Base-by-base conservation (phyloP, 2,113 vertebrate genomes). In the Lophura nycthemera region DNA sequence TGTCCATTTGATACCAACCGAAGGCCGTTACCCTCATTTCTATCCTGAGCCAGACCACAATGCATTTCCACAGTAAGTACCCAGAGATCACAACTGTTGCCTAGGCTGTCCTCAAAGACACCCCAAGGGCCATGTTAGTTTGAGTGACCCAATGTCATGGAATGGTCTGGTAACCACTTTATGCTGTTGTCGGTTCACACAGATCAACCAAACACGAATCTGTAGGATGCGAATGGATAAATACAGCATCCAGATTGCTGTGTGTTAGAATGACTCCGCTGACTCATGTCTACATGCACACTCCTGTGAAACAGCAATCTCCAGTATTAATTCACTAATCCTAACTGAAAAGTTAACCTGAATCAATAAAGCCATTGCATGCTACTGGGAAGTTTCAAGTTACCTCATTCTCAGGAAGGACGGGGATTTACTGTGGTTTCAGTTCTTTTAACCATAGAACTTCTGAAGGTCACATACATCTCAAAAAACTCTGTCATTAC, bases 151-250 rank as follows among this genome's bases (percentile, higher is more conserved):
- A 0, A 30, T 54, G 48, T 22, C 38, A 71, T 6, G 47, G 64
- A 27, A 64, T 15, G 52, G 66, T 10, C 63, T 66, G 54, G 30
- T 83, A 90, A 79, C 2, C 30, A 38, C 27, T 78, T 61, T 22
- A 18, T 1, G 3, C 6, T 27, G 4, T 61, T 27, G 18, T 47
- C 25, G 86, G 45, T 32, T 95, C 79, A 36, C 18, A 7, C 1
- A 5, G 22, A 20, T 40, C 64, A 61, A 14, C 45, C 6, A 36
- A n/a, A 13, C 3, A 2, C 0, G 4, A 17, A 2, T 20, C 17
- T 0, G 1, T 65, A 9, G 2, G 5, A 2, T 0, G 0, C 17
- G 38, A 47, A 70, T 71, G 38, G 36, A 82, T 48, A 66, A 87
- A 25, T 40, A 11, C 11, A 64, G 25, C 10, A 13, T 34, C 4